Base-by-base conservation (phyloP, 2,113 vertebrate species). In the Lagopus muta region DNA sequence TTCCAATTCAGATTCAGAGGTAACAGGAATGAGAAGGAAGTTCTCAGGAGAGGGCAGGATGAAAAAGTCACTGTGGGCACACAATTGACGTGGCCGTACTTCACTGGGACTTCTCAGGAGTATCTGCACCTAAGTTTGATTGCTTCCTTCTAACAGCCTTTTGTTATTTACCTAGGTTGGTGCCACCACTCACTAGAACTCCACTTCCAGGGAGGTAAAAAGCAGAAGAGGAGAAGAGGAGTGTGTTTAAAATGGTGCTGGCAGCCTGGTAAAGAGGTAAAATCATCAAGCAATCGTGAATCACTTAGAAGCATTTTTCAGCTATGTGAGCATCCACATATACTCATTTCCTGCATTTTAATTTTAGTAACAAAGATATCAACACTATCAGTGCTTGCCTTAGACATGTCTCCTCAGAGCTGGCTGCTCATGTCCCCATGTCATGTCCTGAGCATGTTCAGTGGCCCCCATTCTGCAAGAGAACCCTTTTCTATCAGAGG, bases 341-440 rank as follows among this genome's bases (percentile, higher is more conserved):
- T 0, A 0, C 8, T 77, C 0, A 0, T 78, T 93, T 93, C 50
- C 86, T 55, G 21, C 38, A 17, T 72, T 70, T 85, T 70, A 40
- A 55, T 67, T 58, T 77, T 66, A 70, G 55, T 64, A 85, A 85
- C 32, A 55, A 91, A 84, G 52, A 76, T 65, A 87, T 73, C 32
- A 91, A 64, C 11, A 24, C 32, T 57, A 1, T 66, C 36, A 89
- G 34, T 40, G 28, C 7, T 85, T 72, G 38, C 55, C 67, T 70
- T 92, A 67, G 86, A 83, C 7, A 4, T 47, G 20, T 70, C 67
- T 40, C 11, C 17, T 52, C 50, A 25, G 17, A 67, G 43, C 42
- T 50, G 25, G 38, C 28, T 83, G 32, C 42, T 89, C 14, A 32
- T 3, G 0, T 87, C 81, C 40, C 24, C 36, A 32, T 10, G 38